phyloP scores from a whole-genome alignment of 2,888 invertebrate genomes.

The Drosophila mimica region DNA sequence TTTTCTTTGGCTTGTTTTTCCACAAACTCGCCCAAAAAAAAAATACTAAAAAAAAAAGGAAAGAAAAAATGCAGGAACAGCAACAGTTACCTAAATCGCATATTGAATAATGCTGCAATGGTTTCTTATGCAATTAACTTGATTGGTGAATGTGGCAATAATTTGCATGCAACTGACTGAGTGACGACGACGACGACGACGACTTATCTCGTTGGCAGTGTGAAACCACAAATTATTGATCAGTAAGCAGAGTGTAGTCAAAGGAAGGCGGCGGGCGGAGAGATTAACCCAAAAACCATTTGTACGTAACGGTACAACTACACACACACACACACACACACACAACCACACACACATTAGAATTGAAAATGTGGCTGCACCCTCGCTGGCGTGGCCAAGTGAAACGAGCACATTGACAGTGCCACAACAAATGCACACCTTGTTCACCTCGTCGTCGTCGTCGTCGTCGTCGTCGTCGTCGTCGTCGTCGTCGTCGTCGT shows the following conservation, averaged over 20 bases:
- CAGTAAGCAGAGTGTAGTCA: constrained; percentile 11
- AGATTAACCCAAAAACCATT: constrained; percentile 39
- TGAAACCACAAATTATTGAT: constrained; percentile 60
- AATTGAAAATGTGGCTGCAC: constrained; percentile 16
- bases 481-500: constrained; percentile 2
- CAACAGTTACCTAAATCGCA: constrained; percentile 22
- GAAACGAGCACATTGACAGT: constrained; percentile 10
- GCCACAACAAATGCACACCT: constrained; percentile 7
- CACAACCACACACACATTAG: constrained; percentile 33
- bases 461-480: background rate
- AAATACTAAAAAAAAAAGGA: background rate
- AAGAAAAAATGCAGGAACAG: background rate
- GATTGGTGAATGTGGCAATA: constrained; percentile 66
- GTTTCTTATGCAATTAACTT: constrained; percentile 74
- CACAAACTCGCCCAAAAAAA: background rate
- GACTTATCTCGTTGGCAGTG: constrained; percentile 33
- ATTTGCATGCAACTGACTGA: constrained; percentile 54
- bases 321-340: constrained; percentile 51
- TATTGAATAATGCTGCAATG: constrained; percentile 63
- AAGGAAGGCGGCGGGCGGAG: constrained; percentile 2
- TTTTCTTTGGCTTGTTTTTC: background rate
- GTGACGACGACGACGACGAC: constrained; percentile 14
- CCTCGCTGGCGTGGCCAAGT: constrained; percentile 10
- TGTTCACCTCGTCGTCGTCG: background rate
- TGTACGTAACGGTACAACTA: constrained; percentile 56